Evolutionary conservation across 2,888 invertebrate species (phyloP).

Genomic region (Drosophila mimica): DNA sequence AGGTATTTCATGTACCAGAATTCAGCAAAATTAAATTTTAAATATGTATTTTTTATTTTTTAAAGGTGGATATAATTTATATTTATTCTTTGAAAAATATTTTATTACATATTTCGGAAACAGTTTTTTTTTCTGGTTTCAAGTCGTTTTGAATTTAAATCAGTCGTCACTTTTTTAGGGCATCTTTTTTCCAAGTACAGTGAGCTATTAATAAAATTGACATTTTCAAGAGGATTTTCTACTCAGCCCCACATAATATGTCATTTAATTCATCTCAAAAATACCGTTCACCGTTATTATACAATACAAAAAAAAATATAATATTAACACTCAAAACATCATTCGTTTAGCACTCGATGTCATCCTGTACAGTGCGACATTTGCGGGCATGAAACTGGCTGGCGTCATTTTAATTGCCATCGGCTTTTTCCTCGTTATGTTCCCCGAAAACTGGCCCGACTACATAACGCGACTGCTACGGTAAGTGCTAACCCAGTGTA

Average conservation of each 20-base stretch:
- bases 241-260: not conserved
- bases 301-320: not conserved
- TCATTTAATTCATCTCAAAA: slow-evolving; percentile 6
- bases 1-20: not conserved
- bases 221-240: not conserved
- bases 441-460: slow-evolving; percentile 98
- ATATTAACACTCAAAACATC: slow-evolving; percentile 2
- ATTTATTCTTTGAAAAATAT: not conserved
- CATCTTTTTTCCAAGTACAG: not conserved
- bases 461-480: slow-evolving; percentile 95
- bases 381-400: slow-evolving; percentile 97
- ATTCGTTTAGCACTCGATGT: slow-evolving; percentile 91
- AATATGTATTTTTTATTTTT: not conserved
- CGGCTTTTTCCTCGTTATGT: slow-evolving; percentile 96
- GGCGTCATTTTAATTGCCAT: slow-evolving; percentile 95
- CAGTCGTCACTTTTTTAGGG: not conserved
- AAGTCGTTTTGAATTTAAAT: not conserved
- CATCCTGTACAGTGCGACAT: slow-evolving; percentile 92
- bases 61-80: not conserved
- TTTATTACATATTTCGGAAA: not conserved
- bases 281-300: not conserved
- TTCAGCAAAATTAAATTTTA: not conserved
- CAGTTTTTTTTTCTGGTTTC: not conserved
- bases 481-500: slow-evolving; percentile 86
- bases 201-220: not conserved